Evolutionary conservation across 2,888 invertebrate species (phyloP).

Genomic region (Acleris cristana): DNA sequence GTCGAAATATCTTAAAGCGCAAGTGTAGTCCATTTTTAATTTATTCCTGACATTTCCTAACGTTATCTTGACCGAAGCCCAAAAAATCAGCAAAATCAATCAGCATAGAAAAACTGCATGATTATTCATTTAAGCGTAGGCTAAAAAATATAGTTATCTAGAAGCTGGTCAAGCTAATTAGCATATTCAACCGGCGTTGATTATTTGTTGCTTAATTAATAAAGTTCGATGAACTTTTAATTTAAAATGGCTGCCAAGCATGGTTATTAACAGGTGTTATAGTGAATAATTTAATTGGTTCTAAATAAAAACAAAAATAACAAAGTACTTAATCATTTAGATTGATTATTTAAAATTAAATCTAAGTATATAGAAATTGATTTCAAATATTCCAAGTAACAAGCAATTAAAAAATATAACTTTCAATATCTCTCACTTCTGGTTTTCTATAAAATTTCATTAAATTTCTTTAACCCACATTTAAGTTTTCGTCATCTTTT

Average conservation of each 20-base stretch:
- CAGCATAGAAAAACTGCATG: constrained; percentile 13
- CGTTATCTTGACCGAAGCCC: background rate
- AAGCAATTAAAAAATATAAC: no score
- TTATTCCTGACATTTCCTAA: background rate
- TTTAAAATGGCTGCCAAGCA: constrained; percentile 3
- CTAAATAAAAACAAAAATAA: no score
- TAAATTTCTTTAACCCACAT: no score
- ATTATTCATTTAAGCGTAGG: constrained; percentile 22
- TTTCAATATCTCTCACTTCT: no score
- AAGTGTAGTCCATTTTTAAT: background rate
- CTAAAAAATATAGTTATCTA: constrained; percentile 24
- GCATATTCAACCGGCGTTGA: constrained; percentile 42
- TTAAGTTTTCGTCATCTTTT: no score
- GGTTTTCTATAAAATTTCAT: no score
- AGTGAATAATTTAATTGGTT: no score
- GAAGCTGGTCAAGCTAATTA: constrained; percentile 32
- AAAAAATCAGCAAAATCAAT: background rate
- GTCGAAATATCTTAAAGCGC: no score
- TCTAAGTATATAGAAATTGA: no score
- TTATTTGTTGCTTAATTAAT: constrained; percentile 52
- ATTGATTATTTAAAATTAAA: no score
- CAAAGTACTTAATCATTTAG: no score
- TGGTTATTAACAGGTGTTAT: background rate
- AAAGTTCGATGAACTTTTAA: constrained; percentile 44
- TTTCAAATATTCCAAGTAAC: no score